Conservation (phyloP, 2,888 invertebrate genomes). For the Synanthedon formicaeformis region DNA sequence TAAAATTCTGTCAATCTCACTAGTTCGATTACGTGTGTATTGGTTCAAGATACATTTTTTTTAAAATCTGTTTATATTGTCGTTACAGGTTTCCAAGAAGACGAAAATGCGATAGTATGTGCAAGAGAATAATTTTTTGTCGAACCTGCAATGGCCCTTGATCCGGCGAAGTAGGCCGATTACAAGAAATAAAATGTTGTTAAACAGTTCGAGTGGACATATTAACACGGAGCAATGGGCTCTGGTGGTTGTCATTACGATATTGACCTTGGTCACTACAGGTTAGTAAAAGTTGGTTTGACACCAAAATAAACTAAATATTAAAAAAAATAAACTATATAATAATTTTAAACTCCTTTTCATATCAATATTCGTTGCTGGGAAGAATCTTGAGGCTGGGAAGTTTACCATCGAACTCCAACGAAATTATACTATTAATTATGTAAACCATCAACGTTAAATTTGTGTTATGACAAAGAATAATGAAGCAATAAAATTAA, state of each 20-base stretch:
- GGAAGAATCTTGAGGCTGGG: too few species aligned
- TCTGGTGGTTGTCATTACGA: constrained; percentile 25
- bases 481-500: too few species aligned
- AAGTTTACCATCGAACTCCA: too few species aligned
- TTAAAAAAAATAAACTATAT: too few species aligned
- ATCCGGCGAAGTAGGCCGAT: background rate
- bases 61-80: background rate
- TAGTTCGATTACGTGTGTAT: too few species aligned
- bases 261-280: constrained; percentile 39
- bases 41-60: too few species aligned
- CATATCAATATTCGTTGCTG: too few species aligned
- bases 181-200: background rate
- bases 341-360: too few species aligned
- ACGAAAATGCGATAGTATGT: background rate
- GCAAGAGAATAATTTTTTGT: background rate
- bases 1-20: too few species aligned
- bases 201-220: constrained; percentile 7
- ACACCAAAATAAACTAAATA: background rate
- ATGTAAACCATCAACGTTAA: too few species aligned
- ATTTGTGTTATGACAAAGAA: too few species aligned
- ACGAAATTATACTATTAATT: too few species aligned
- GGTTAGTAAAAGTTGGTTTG: constrained; percentile 25
- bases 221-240: constrained; percentile 33
- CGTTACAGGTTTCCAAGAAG: background rate
- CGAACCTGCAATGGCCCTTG: background rate